phyloP scores from a whole-genome alignment of 1,140 invertebrate genomes.

The Helicoverpa armigera region DNA sequence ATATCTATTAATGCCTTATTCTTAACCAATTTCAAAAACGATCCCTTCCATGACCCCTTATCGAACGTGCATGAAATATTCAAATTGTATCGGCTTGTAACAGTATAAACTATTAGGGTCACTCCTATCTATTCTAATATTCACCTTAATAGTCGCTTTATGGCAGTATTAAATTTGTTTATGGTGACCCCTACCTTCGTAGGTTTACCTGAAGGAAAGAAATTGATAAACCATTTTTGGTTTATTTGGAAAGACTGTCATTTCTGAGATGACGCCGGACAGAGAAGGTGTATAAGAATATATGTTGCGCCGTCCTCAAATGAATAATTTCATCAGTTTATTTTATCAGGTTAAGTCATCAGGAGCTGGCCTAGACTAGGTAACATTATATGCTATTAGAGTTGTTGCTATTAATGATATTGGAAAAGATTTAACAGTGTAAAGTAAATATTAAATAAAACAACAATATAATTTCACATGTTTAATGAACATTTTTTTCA shows the following conservation, averaged over 20 bases:
- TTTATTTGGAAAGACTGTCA: no score
- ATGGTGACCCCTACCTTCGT: slow-evolving; percentile 4
- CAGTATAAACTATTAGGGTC: slow-evolving; percentile 48
- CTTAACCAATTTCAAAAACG: neutral
- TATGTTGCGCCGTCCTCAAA: no score
- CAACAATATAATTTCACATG: slow-evolving; percentile 72
- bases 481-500: slow-evolving; percentile 85
- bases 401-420: no score
- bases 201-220: slow-evolving; percentile 21
- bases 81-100: slow-evolving; percentile 37
- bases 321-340: no score
- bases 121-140: slow-evolving; percentile 39
- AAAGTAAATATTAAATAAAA: slow-evolving; percentile 63
- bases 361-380: no score
- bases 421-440: no score
- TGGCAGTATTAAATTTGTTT: slow-evolving; percentile 46
- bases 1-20: neutral
- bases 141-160: slow-evolving; percentile 37
- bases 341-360: no score
- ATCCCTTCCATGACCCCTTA: slow-evolving; percentile 3
- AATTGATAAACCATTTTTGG: neutral
- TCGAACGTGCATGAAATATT: slow-evolving; percentile 9
- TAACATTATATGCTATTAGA: no score
- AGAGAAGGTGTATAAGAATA: no score
- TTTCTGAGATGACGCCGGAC: no score